phyloP scores from a whole-genome alignment of 1,140 invertebrate genomes.

The Drosophila tristis region DNA sequence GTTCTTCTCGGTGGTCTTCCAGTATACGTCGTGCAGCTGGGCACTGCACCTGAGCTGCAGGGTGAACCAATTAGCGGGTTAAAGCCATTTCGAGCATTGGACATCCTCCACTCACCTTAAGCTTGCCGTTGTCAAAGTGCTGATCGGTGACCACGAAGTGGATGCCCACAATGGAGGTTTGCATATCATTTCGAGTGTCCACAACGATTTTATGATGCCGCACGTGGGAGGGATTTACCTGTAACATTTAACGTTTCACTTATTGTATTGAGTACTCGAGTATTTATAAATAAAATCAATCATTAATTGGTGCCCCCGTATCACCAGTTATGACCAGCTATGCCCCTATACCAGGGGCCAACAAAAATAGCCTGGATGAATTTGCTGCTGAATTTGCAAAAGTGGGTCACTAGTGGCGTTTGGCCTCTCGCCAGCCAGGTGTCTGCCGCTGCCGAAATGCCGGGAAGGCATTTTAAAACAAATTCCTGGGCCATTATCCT shows the following conservation, averaged over 20 bases:
- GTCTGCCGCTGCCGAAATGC: too few relatives aligned
- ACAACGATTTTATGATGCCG: constrained; percentile 75
- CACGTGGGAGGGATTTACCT: constrained; percentile 80
- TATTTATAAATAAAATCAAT: too few relatives aligned
- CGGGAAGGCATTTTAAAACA: constrained; percentile 7
- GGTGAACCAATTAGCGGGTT: not conserved
- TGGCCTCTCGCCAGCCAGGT: too few relatives aligned
- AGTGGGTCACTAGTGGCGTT: too few relatives aligned
- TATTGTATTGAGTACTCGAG: too few relatives aligned
- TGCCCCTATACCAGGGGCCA: too few relatives aligned
- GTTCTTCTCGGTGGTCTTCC: constrained; percentile 87
- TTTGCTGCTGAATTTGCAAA: too few relatives aligned
- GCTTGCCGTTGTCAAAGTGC: constrained; percentile 86
- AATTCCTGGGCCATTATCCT: constrained; percentile 6
- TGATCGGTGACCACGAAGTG: constrained; percentile 86
- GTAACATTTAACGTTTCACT: not conserved
- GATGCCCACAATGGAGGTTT: constrained; percentile 84
- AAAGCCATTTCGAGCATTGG: not conserved
- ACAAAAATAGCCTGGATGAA: too few relatives aligned
- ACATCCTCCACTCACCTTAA: constrained; percentile 81
- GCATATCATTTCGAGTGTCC: constrained; percentile 76
- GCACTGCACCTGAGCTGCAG: constrained; percentile 86
- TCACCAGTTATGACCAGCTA: too few relatives aligned
- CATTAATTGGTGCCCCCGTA: too few relatives aligned
- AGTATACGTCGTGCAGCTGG: constrained; percentile 86